Percentiles rank a stretch among this genome's conserved stretches.
Evolutionary conservation across 64 coral and sea anemone genomes (phyloP).

Genomic region (Montipora foliosa): DNA sequence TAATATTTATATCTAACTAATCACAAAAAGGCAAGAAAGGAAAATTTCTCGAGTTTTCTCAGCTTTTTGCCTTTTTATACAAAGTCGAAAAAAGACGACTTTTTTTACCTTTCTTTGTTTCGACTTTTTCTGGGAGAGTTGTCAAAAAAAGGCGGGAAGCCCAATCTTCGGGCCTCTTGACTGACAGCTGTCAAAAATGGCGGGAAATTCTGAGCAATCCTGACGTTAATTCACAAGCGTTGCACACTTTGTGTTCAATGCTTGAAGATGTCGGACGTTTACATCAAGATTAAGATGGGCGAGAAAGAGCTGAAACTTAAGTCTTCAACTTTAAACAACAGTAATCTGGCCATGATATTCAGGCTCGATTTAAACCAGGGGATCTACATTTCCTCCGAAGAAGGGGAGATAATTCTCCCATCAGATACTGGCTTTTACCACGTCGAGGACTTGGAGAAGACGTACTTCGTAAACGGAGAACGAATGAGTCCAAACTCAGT

Average conservation of each 20-base stretch:
- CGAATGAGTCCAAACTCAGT: not conserved
- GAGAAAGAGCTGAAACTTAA: slow-evolving; percentile 15
- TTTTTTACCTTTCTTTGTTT: not conserved
- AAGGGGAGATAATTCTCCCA: slow-evolving; percentile 35
- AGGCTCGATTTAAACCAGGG: not conserved
- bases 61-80: no score
- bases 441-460: not conserved
- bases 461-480: slow-evolving; percentile 27
- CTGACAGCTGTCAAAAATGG: not conserved
- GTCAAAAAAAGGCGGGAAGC: not conserved
- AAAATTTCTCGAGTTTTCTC: no score
- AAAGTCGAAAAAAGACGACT: no score
- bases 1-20: no score
- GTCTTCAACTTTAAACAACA: slow-evolving; percentile 1
- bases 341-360: slow-evolving; percentile 43
- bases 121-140: not conserved
- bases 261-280: not conserved
- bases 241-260: not conserved
- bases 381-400: slow-evolving; percentile 5
- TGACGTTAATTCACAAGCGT: not conserved
- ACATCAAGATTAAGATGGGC: no score
- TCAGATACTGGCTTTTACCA: slow-evolving; percentile 1
- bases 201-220: not conserved
- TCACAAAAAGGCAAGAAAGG: no score
- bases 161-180: not conserved